Evolutionary conservation across 2,113 vertebrate genomes (phyloP), one percentile per base, ranked within the genome.

Genomic region (Rhodinocichla rosea): DNA sequence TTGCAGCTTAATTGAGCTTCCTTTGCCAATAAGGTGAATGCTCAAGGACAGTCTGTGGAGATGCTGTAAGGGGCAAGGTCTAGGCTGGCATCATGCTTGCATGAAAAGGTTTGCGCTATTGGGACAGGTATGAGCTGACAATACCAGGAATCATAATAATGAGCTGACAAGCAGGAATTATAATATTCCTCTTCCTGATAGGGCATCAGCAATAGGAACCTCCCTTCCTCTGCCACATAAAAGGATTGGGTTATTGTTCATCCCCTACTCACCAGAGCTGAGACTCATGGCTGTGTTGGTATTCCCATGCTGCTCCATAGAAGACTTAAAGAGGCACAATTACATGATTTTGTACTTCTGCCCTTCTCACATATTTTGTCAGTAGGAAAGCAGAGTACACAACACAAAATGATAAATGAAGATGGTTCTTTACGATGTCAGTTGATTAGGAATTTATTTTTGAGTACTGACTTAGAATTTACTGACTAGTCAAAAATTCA

Each of bases 211-310:
- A 57, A 30, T 3, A 23, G 35, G 50, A 81, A 24, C 23, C 4
- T 69, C 24, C 49, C 10, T 53, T 74, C 40, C 23, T 57, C 9
- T 1, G 1, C 13, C 3, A 2, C 7, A 15, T 22, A 15, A 13
- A 40, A 33, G 13, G 8, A 15, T 40, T 2, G 10, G 13, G 15
- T 64, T 60, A 11, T 62, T 74, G 21, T 20, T 83, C n/a, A 42
- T 14, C 11, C 19, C 6, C 42, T 60, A 3, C 39, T 55, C 33
- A 59, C 14, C 24, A 28, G 23, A n/a, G 28, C 59, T 0, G 4
- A 65, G 26, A 62, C 13, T n/a, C 1, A 1, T 13, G 39, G 28
- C 19, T 0, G 0, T 15, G 13, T 19, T 62, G 60, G 20, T 1
- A 1, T 89, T 78, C 68, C 55, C n/a, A 6, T 20, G 26, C 37